Base-by-base conservation (phyloP, 1,140 invertebrate species). In the Neodiprion lecontei region DNA sequence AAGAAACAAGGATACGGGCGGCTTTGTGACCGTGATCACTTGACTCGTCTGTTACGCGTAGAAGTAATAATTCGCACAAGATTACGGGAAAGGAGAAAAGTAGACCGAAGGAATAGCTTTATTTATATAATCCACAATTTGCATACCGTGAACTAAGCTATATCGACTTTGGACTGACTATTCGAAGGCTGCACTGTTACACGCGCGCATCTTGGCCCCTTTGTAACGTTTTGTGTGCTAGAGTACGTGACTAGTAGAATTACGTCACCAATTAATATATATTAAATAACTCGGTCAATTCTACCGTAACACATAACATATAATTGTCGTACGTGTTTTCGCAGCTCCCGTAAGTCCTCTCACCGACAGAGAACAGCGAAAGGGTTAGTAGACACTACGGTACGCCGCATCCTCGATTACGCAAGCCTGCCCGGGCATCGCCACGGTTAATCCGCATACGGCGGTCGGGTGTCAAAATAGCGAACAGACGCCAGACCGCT, bases 291-390 rank as follows among this genome's bases (percentile, higher is more conserved):
- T 65, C 12, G 61, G 1, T 65, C 4, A 65, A 65, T 65, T 17
- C 1, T 65, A 14, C 12, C 12, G 61, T 14, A 69, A 17, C 28
- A 40, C 28, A 40, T 40, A 40, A 40, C 28, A 40, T 40, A 40
- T 40, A 40, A 40, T 40, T 40, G 28, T 40, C 28, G 67, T 47
- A 17, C 48, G 67, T 83, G 78, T 81, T 81, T 86, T 78, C 75
- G 70, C 76, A 87, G 86, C 79, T 71, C 79, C 83, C 50, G 82
- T 82, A 74, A 67, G 72, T 70, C 86, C 85, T 69, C 79, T 85
- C 80, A 86, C 85, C 72, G 86, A 87, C 71, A 82, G 86, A 79
- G 86, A 87, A 81, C 73, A 84, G 23, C 81, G 86, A 79, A 87
- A 87, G 80, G 86, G 86, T 87, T 81, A 83, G 86, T 86, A 23